Evolutionary conservation across 2,797 vertebrate species (phyloP).

Genomic region (Chrosomus eos): DNA sequence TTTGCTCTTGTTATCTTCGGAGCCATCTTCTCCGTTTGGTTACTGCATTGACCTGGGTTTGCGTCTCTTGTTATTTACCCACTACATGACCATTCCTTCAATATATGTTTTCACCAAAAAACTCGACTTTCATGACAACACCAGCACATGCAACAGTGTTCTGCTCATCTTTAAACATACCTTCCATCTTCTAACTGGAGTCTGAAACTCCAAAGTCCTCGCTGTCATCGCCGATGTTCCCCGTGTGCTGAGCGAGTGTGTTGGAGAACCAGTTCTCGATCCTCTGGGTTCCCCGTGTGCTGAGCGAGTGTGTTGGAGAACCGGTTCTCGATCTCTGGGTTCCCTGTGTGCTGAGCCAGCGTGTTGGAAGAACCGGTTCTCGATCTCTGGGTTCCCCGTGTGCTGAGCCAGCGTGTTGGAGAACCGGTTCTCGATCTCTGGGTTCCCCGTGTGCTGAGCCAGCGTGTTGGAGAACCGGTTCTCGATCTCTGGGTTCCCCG

Average conservation of each 20-base stretch:
- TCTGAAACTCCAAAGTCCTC: no score
- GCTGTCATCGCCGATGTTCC: no score
- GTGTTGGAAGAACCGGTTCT: slow-evolving; percentile 53
- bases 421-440: slow-evolving; percentile 73
- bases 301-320: no score
- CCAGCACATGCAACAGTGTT: background rate
- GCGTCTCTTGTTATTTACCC: no score
- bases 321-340: slow-evolving; percentile 73
- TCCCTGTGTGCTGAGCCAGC: no score
- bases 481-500: slow-evolving; percentile 71
- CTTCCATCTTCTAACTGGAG: slow-evolving; percentile 55
- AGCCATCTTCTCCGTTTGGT: no score
- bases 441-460: background rate
- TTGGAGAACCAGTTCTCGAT: slow-evolving; percentile 65
- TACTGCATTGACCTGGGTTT: no score
- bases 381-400: slow-evolving; percentile 69
- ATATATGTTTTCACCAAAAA: background rate
- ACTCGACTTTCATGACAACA: slow-evolving; percentile 26
- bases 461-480: slow-evolving; percentile 24
- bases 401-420: no score
- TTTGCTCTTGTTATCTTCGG: no score
- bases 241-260: no score
- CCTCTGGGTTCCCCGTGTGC: slow-evolving; percentile 61
- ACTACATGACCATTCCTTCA: background rate
- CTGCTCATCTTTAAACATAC: background rate